Evolutionary conservation across 2,888 invertebrate genomes (phyloP).

Genomic region (Diogma glabrata): DNA sequence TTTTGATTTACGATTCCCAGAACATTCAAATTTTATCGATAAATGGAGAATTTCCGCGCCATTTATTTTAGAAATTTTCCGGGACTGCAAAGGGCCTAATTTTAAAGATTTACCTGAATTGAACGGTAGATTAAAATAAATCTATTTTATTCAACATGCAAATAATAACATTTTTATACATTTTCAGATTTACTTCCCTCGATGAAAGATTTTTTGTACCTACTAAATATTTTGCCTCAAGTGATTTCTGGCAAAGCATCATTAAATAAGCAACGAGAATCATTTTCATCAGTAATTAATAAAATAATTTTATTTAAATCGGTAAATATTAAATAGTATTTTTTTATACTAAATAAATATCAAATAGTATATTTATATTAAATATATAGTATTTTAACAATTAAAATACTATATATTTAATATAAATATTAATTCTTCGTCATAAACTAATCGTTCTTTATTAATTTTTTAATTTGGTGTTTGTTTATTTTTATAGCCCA

Average conservation of each 20-base stretch:
- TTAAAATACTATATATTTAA: too few relatives aligned
- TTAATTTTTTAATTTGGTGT: too few relatives aligned
- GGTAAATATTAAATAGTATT: neutral
- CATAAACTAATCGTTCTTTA: too few relatives aligned
- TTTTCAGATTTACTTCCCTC: neutral
- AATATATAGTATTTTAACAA: too few relatives aligned
- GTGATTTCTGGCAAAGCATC: neutral
- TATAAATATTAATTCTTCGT: too few relatives aligned
- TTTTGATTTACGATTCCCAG: neutral
- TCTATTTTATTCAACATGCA: too few relatives aligned
- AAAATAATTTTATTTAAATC: neutral
- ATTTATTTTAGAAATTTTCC: neutral
- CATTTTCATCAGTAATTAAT: neutral
- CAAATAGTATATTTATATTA: too few relatives aligned
- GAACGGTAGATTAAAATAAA: neutral
- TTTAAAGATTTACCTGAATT: neutral
- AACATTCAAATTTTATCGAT: neutral
- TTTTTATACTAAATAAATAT: neutral
- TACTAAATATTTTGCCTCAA: neutral
- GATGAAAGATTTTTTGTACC: neutral
- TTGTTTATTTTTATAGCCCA: neutral
- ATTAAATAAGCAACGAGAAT: neutral
- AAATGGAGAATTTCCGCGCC: neutral
- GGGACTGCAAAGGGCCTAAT: neutral
- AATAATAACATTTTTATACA: too few relatives aligned